Conservation (phyloP, 2,888 invertebrate species). For the Dyspetes luteomarginatus region DNA sequence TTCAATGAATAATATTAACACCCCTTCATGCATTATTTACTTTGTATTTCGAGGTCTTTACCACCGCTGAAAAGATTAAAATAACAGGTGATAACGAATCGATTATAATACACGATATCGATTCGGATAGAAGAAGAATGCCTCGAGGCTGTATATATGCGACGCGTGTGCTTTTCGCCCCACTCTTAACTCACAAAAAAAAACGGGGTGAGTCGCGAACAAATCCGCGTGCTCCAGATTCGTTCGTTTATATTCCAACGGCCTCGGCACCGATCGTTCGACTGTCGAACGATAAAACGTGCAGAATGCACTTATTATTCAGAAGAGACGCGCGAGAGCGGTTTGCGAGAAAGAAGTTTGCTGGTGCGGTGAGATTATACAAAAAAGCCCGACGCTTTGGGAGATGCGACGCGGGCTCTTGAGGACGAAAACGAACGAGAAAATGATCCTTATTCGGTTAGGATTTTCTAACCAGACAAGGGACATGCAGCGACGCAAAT, state of each 20-base stretch:
- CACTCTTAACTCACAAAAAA: conserved; percentile 19
- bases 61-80: conserved; percentile 7
- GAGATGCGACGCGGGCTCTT: conserved; percentile 8
- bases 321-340: conserved; percentile 52
- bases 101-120: conserved; percentile 18
- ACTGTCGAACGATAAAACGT: conserved; percentile 65
- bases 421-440: conserved; percentile 27
- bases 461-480: neutral
- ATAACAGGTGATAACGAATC: conserved; percentile 4
- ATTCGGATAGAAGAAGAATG: conserved; percentile 34
- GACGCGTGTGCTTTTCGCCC: conserved; percentile 49
- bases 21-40: neutral
- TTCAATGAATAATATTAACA: too few species aligned
- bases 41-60: conserved; percentile 12
- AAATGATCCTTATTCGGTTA: conserved; percentile 31
- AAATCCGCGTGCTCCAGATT: conserved; percentile 62
- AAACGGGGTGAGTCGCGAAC: conserved; percentile 53
- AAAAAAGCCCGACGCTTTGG: conserved; percentile 21
- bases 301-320: conserved; percentile 67
- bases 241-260: conserved; percentile 65
- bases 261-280: conserved; percentile 66
- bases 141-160: conserved; percentile 42
- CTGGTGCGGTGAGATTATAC: conserved; percentile 28
- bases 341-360: conserved; percentile 43
- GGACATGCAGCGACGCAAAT: neutral